Base-by-base conservation (phyloP, 2,113 vertebrate genomes). In the Tragelaphus buxtoni region DNA sequence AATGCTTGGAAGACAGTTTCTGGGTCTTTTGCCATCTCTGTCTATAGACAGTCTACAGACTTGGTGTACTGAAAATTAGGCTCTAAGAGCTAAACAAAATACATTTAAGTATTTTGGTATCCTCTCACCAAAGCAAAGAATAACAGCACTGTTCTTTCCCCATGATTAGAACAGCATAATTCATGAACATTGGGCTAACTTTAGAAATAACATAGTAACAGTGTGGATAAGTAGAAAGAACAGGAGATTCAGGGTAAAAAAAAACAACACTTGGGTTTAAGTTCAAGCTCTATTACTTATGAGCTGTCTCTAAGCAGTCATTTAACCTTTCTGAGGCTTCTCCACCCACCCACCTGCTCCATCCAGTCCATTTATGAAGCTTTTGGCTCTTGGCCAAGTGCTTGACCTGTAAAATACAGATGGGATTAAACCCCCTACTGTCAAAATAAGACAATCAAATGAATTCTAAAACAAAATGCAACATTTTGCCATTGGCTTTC, bases 381-480 rank as follows among this genome's bases (percentile, higher is more conserved):
- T 86, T 51, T 77, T 81, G 58, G 58, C 30, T 91, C 51, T 80
- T 87, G 69, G 76, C 87, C 83, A 96, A 90, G 74, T 28, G 35
- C 49, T 53, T 90, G 45, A 65, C 87, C 84, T 85, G 22, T 51
- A 94, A 92, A 94, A 80, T 69, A 69, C 94, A 90, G 51, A 90
- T 18, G 45, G 13, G 58, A 86, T 51, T 63, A 92, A 81, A 39
- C 22, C 10, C 10, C 32, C 51, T 61, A 79, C 24, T 90, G 74
- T 95, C 60, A 92, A 94, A 77, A 95, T 32, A 88, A 96, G 49
- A 72, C 60, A 90, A 94, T 47, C 35, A 69, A 97, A 51, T 86
- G 45, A n/a, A 9, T n/a, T 92, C 80, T 85, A 49, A 76, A 94
- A 87, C 81, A 94, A 93, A 90, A 90, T 18, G 35, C 61, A 80